phyloP scores from a whole-genome alignment of 2,888 invertebrate species.

The Boloria euphrosyne region DNA sequence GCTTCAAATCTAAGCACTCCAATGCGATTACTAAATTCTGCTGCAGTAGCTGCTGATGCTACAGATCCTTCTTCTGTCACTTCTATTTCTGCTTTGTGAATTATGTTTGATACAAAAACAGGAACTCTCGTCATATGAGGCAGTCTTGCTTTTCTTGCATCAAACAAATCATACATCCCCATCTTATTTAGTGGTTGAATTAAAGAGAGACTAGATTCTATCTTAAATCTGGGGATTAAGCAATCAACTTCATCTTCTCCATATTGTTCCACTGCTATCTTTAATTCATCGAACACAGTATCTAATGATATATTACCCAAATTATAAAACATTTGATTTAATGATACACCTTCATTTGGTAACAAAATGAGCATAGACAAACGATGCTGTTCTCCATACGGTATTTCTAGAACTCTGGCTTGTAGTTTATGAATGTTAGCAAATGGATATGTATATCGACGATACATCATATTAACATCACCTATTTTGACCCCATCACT shows the following conservation, averaged over 20 bases:
- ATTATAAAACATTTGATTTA: conserved; percentile 77
- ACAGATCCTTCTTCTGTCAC: conserved; percentile 89
- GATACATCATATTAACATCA: conserved; percentile 89
- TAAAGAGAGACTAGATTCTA: conserved; percentile 81
- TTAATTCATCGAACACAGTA: conserved; percentile 76
- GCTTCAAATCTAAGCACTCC: conserved; percentile 83
- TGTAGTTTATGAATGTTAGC: conserved; percentile 79
- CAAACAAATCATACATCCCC: conserved; percentile 83
- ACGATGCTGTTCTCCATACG: conserved; percentile 83
- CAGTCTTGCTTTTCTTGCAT: conserved; percentile 55
- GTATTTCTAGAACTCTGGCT: conserved; percentile 85
- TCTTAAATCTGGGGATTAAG: conserved; percentile 84
- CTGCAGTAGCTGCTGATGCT: conserved; percentile 83
- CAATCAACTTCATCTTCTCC: conserved; percentile 85
- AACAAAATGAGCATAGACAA: conserved; percentile 85
- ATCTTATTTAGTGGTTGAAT: conserved; percentile 71
- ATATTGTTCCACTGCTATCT: conserved; percentile 71
- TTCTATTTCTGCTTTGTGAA: conserved; percentile 88
- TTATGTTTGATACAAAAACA: conserved; percentile 80
- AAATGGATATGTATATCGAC: conserved; percentile 82
- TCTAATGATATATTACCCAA: conserved; percentile 72
- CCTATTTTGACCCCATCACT: conserved; percentile 76
- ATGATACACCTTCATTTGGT: conserved; percentile 80
- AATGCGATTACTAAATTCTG: conserved; percentile 76
- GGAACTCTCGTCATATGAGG: conserved; percentile 76